Evolutionary conservation across 2,113 vertebrate species (phyloP).

Genomic region (Coptodon bakossiorum): DNA sequence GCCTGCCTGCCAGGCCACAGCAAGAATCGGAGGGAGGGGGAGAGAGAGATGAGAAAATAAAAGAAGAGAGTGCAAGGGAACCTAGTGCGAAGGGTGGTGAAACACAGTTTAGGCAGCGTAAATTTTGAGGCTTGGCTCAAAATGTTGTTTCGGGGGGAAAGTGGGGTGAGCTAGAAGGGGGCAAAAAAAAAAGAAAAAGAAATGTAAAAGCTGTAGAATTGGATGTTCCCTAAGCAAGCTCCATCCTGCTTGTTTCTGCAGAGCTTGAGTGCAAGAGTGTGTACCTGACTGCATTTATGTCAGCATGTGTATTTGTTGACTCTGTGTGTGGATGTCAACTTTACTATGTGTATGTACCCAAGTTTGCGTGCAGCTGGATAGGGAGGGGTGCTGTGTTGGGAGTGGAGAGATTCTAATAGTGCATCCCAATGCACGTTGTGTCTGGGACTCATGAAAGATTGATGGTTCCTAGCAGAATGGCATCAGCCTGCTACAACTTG

Average conservation of each 20-base stretch:
- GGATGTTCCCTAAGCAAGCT: slow-evolving; percentile 36
- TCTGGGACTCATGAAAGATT: slow-evolving; percentile 94
- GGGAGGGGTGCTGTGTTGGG: background rate
- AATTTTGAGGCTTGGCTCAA: slow-evolving; percentile 17
- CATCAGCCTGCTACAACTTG: slow-evolving; percentile 94
- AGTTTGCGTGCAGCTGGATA: slow-evolving; percentile 47
- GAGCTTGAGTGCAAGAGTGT: slow-evolving; percentile 54
- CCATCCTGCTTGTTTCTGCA: slow-evolving; percentile 15
- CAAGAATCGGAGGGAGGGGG: slow-evolving; percentile 22
- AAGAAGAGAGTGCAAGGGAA: background rate
- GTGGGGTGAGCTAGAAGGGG: background rate
- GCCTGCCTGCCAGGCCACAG: slow-evolving; percentile 82
- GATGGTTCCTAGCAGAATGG: slow-evolving; percentile 88
- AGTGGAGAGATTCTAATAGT: slow-evolving; percentile 66
- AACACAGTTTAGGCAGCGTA: slow-evolving; percentile 5
- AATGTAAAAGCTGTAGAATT: background rate
- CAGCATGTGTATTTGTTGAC: slow-evolving; percentile 50
- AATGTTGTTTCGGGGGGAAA: slow-evolving; percentile 12
- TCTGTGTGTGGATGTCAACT: slow-evolving; percentile 2
- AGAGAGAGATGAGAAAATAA: slow-evolving; percentile 5
- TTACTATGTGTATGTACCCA: slow-evolving; percentile 30
- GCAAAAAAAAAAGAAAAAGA: background rate
- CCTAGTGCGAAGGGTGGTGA: background rate
- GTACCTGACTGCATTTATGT: slow-evolving; percentile 50
- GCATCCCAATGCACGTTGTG: slow-evolving; percentile 76